phyloP scores from a whole-genome alignment of 2,888 invertebrate species.

The Clitarchus hookeri region DNA sequence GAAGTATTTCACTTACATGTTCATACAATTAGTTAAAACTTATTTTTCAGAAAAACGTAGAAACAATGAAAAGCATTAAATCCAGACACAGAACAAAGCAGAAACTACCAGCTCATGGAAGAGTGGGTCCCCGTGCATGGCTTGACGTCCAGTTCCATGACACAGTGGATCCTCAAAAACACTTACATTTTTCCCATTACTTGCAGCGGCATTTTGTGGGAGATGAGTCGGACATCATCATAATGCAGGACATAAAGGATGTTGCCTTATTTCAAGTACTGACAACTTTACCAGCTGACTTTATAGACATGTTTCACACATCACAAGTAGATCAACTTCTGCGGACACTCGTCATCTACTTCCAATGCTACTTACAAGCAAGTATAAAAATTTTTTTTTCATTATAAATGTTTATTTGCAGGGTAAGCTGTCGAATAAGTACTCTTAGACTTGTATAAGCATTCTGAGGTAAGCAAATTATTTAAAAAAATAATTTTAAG shows the following conservation, averaged over 20 bases:
- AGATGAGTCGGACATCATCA: neutral
- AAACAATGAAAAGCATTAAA: too few species aligned
- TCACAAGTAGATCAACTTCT: neutral
- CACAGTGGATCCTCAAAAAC: neutral
- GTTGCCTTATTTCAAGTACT: neutral
- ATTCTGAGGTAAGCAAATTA: too few species aligned
- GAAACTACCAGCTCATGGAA: neutral
- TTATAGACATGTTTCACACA: slow-evolving; percentile 1
- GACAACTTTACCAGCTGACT: neutral
- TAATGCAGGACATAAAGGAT: slow-evolving; percentile 20
- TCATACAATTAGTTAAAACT: too few species aligned
- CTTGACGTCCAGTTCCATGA: slow-evolving; percentile 11
- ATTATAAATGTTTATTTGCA: too few species aligned
- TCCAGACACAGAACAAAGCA: too few species aligned
- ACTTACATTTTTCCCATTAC: neutral
- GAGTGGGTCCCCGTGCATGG: neutral
- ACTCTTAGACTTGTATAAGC: too few species aligned
- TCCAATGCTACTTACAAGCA: slow-evolving; percentile 3
- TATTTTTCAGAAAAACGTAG: too few species aligned
- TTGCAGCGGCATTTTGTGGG: neutral
- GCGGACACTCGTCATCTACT: slow-evolving; percentile 2
- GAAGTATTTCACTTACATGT: too few species aligned
- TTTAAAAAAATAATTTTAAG: too few species aligned
- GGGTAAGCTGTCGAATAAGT: too few species aligned
- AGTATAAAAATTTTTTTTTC: neutral